Evolutionary conservation across 2,888 invertebrate genomes (phyloP).

Genomic region (Lasioglossum villosulum): DNA sequence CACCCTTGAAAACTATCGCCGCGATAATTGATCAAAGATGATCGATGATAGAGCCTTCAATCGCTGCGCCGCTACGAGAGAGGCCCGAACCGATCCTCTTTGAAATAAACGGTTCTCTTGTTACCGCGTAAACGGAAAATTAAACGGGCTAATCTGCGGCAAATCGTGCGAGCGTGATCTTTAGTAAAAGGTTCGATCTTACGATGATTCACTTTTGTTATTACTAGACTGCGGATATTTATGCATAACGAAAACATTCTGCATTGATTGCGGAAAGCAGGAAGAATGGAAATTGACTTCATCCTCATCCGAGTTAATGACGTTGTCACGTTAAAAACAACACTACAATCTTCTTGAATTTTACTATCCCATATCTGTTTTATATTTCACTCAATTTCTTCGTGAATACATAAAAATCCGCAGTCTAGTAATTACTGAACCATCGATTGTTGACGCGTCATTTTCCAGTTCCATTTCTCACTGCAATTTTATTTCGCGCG

Average conservation of each 20-base stretch:
- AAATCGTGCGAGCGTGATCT: neutral
- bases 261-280: too few species aligned
- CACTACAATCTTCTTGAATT: too few species aligned
- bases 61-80: neutral
- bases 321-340: too few species aligned
- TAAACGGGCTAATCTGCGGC: neutral
- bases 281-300: too few species aligned
- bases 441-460: neutral
- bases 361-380: too few species aligned
- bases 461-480: neutral
- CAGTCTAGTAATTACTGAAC: too few species aligned
- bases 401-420: too few species aligned
- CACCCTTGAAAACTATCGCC: constrained; percentile 6
- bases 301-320: too few species aligned
- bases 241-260: too few species aligned
- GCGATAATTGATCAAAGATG: constrained; percentile 33
- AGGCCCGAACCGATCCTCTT: neutral
- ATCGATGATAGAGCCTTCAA: neutral
- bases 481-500: neutral
- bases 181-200: neutral
- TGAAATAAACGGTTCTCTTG: neutral
- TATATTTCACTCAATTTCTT: too few species aligned
- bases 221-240: neutral
- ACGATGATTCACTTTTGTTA: neutral
- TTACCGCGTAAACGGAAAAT: neutral